Evolutionary conservation across 2,113 vertebrate species (phyloP), one percentile per base, ranked within the genome.

Genomic region (Neomonachus schauinslandi): DNA sequence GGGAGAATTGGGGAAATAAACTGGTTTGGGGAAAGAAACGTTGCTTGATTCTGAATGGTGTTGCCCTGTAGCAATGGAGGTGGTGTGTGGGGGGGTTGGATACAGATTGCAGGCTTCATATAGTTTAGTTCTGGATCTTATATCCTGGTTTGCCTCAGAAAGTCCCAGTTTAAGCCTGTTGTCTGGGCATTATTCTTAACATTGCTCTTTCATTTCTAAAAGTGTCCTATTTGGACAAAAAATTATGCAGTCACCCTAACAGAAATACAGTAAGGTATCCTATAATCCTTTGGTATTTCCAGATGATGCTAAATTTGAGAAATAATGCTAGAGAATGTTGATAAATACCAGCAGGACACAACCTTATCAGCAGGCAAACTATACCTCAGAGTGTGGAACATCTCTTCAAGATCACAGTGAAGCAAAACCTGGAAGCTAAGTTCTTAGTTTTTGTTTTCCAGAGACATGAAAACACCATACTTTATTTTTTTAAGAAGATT

Each of bases 381-480:
- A 4, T 15, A 65, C 69, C 59, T 82, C 31, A 53, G 42, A 77
- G 33, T 89, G 28, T 11, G 2, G 26, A 59, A 8, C 0, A 1
- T 24, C 21, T 61, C 33, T 67, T 53, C 36, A 79, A 61, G 15
- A 24, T 84, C 18, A 77, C 39, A 49, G 24, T 82, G 42, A 71
- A n/a, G 77, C 15, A 67, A 92, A 72, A 39, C 26, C 22, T 63
- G 53, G 42, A 95, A 85, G 21, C n/a, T 87, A 76, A 90, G 81
- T 76, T 65, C 8, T 84, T 80, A 49, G 55, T 74, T 77, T 84
- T 36, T 77, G 24, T 93, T 49, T 81, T 74, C 55, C 4, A 74
- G 51, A 87, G 28, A 84, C 33, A 65, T 33, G 24, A 83, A 95
- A 81, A 89, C 42, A 86, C 2, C 8, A 65, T 42, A 42, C 39